Evolutionary conservation across 1,140 invertebrate genomes (phyloP), one percentile per base, ranked within the genome.

Genomic region (Stegodyphus mimosarum): DNA sequence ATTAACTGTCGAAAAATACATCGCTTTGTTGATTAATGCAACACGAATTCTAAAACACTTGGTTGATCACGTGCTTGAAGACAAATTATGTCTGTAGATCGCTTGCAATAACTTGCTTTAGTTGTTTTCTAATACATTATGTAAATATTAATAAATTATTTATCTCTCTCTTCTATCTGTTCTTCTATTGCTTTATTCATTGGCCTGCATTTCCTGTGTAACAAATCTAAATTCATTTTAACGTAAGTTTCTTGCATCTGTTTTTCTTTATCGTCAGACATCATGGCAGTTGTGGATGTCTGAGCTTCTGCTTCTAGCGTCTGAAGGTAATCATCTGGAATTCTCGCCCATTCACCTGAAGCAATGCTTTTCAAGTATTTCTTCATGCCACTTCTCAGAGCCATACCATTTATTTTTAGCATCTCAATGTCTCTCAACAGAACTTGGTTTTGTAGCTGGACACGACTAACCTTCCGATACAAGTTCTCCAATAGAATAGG

Each of bases 301-400:
- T 15, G 1, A 60, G 15, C 55, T 60, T 60, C 9, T 2, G 9
- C 9, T 10, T 60, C 9, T 60, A 60, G 15, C 0, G 55, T 10
- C 15, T 67, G 7, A 17, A 67, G n/a, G 6, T 17, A 67, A 1
- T 60, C 49, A 5, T 76, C 64, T 11, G 81, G 81, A 15, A 84
- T 53, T n/a, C 64, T 33, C 7, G 75, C 6, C 81, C 81, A 84
- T 50, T 84, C 81, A 1, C 81, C 72, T 17, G 50, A 51, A 9
- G 73, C 49, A n/a, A 84, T 84, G 7, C 66, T 63, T 48, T 69
- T 52, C 33, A 84, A 48, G 55, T 55, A 84, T 33, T 84, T 84
- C n/a, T 75, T 84, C 81, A 84, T 84, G 7, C 76, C 81, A 70
- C 72, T 84, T 15, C 17, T 75, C 51, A 75, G 15, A 17, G 81